These are phyloP conservation scores for Okapia johnstoni DNA, from an alignment of 2,113 vertebrate genomes.

Conservation along the genomic window DNA sequence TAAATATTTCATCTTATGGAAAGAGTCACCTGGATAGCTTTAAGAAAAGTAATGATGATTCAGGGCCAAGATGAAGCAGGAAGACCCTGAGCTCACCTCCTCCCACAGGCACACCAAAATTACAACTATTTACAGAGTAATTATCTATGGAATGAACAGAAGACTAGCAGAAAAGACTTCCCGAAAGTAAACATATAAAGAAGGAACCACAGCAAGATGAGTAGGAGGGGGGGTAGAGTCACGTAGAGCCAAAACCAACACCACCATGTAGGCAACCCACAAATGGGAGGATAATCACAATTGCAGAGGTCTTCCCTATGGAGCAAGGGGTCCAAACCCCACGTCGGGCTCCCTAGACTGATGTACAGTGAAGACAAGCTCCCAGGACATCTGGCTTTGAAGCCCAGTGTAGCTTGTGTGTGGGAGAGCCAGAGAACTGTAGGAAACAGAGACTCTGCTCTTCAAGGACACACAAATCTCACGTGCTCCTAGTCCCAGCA, in stretches of 20 bases:
- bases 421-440: background rate
- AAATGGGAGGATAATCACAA: background rate
- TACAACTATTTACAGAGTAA: background rate
- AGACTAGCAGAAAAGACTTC: background rate
- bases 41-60: background rate
- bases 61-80: background rate
- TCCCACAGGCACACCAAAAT: background rate
- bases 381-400: background rate
- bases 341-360: rapidly evolving
- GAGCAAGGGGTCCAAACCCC: background rate
- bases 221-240: background rate
- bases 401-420: background rate
- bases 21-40: background rate
- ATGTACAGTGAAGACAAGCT: background rate
- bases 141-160: background rate
- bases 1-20: background rate
- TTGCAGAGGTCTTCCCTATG: background rate
- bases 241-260: background rate
- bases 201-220: background rate
- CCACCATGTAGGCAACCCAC: background rate
- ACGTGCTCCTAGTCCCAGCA: background rate
- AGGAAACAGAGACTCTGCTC: background rate
- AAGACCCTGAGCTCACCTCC: background rate
- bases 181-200: background rate
- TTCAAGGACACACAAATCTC: background rate